Evolutionary conservation across 2,797 vertebrate genomes (phyloP).

Genomic region (Neoniphon sammara): DNA sequence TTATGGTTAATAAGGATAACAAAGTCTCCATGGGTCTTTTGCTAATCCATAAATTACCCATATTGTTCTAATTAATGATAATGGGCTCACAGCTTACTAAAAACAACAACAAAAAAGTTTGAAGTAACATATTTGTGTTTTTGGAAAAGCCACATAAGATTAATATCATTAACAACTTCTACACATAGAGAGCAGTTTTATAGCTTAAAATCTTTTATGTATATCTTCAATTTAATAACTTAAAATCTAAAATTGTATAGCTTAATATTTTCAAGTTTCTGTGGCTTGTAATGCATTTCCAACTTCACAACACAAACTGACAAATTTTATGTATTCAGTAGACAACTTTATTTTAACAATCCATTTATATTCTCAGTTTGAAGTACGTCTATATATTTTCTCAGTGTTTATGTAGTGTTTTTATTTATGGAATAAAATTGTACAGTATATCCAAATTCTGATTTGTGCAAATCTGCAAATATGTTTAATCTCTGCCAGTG

Average conservation of each 20-base stretch:
- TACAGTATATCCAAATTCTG: conserved; percentile 20
- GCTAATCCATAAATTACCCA: no score
- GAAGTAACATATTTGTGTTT: no score
- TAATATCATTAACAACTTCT: neutral
- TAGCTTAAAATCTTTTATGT: neutral
- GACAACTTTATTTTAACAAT: conserved; percentile 69
- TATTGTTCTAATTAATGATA: no score
- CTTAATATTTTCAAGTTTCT: no score
- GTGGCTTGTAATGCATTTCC: neutral
- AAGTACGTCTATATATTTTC: conserved; percentile 29
- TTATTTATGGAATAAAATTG: conserved; percentile 14
- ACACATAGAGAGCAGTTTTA: no score
- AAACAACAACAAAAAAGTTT: no score
- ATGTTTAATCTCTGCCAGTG: conserved; percentile 29
- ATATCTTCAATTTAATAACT: no score
- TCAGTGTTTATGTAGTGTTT: conserved; percentile 47
- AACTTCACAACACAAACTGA: conserved; percentile 18
- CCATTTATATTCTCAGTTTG: conserved; percentile 43
- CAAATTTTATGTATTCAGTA: conserved; percentile 48
- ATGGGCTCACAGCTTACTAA: no score
- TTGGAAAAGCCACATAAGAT: neutral
- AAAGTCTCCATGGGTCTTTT: no score
- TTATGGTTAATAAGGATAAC: no score
- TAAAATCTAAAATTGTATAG: no score
- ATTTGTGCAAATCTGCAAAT: conserved; percentile 66